These are phyloP conservation scores for Nemoura dubitans DNA, from an alignment of 2,888 invertebrate species.

Conservation along the genomic window DNA sequence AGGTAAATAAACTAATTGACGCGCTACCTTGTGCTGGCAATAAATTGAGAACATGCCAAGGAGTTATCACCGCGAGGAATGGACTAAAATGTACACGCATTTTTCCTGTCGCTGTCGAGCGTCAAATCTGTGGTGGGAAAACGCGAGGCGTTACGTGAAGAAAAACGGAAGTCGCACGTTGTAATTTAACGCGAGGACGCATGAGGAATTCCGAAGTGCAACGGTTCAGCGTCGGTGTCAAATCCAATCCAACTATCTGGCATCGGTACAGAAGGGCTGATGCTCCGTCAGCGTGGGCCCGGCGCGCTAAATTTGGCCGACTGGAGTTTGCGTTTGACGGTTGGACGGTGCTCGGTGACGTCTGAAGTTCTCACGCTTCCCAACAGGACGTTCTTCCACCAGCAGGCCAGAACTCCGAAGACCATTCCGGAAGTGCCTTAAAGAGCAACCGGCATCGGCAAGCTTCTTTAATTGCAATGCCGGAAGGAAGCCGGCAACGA, in stretches of 20 bases:
- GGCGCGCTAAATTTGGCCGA: not conserved
- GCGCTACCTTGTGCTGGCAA: not conserved
- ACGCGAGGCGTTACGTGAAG: not conserved
- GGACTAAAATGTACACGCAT: not conserved
- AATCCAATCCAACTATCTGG: not conserved
- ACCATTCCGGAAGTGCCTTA: slow-evolving; percentile 33
- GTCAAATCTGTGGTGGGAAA: not conserved
- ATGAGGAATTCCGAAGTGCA: not conserved
- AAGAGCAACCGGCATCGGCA: slow-evolving; percentile 32
- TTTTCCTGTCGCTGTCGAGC: not conserved
- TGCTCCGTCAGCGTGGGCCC: not conserved
- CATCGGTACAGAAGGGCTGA: not conserved
- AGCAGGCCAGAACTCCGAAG: not conserved
- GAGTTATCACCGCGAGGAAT: not conserved
- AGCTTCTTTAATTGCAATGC: slow-evolving; percentile 32
- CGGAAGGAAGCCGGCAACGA: slow-evolving; percentile 31
- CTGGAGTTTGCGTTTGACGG: not conserved
- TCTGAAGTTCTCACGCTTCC: slow-evolving; percentile 30
- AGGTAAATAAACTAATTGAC: slow-evolving; percentile 3
- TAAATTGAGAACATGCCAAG: not conserved
- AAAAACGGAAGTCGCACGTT: not conserved
- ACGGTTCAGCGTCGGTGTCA: not conserved
- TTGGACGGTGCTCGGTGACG: slow-evolving; percentile 27
- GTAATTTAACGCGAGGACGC: not conserved
- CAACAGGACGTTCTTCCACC: not conserved